Percentiles rank a stretch among this genome's conserved stretches.
phyloP scores from a whole-genome alignment of 2,888 invertebrate species.

The Anarsia innoxiella region DNA sequence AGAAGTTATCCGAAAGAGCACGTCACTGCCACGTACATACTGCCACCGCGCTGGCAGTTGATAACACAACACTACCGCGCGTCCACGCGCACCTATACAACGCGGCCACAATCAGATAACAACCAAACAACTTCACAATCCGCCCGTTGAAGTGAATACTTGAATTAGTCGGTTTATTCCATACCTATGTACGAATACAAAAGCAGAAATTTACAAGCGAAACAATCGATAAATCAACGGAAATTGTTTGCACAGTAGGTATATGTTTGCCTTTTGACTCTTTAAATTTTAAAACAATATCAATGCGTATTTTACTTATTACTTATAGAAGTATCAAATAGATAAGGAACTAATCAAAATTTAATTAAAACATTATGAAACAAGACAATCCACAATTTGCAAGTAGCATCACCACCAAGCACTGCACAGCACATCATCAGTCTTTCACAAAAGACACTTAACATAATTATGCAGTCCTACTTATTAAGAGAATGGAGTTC shows the following conservation, averaged over 20 bases:
- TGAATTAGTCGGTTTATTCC: slow-evolving; percentile 39
- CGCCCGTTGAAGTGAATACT: slow-evolving; percentile 24
- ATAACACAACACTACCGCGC: slow-evolving; percentile 37
- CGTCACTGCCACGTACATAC: slow-evolving; percentile 65
- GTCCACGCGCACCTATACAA: slow-evolving; percentile 28
- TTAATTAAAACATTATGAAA: background rate
- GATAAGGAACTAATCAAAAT: background rate
- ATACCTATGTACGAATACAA: slow-evolving; percentile 27
- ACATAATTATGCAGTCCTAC: no score
- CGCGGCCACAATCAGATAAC: slow-evolving; percentile 34
- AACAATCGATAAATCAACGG: slow-evolving; percentile 40
- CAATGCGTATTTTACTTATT: background rate
- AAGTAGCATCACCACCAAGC: no score
- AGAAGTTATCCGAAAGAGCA: slow-evolving; percentile 17
- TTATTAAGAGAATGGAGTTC: no score
- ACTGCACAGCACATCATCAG: no score
- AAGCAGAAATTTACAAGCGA: slow-evolving; percentile 33
- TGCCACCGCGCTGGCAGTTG: slow-evolving; percentile 41
- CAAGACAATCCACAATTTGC: slow-evolving; percentile 9
- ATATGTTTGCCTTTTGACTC: slow-evolving; percentile 17
- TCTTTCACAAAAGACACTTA: no score
- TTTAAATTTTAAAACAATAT: background rate
- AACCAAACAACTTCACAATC: slow-evolving; percentile 23
- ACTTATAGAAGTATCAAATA: background rate
- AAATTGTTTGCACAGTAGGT: slow-evolving; percentile 45